Base-by-base conservation (phyloP, 2,888 invertebrate genomes). In the Diarsia brunnea region DNA sequence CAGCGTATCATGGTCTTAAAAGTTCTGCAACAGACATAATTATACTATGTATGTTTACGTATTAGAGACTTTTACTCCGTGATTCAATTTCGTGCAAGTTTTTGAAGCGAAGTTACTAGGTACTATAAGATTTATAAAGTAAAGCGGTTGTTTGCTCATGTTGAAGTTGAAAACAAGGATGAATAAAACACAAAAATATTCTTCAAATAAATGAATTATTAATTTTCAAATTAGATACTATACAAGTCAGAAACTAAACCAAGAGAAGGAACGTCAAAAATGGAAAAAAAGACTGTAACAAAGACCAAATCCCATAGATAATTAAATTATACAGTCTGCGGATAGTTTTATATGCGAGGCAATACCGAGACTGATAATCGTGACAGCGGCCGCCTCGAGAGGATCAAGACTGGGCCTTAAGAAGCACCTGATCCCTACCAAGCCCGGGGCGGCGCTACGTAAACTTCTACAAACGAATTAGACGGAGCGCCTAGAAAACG, bases 391-490 rank as follows among this genome's bases (percentile, higher is more conserved):
- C 82, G 88, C 88, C 89, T 90, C 73, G 73, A 74, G 72, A 85
- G 91, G 92, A 91, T 93, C 91, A 91, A 84, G 79, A 67, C 84
- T 76, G 85, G 84, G 87, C 87, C 79, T 88, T 89, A 88, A 90
- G 89, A 85, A 89, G 87, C 91, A 92, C 92, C 92, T 93, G 93
- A 93, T 92, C 92, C 91, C 84, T 82, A 74, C 80, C 82, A 88
- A 90, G 89, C 90, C 85, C 84, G 86, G 79, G 84, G 88, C 85
- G 87, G 69, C 73, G 87, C 88, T 89, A 79, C 88, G 89, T 89
- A 91, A 93, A 93, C 90, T 92, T 91, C 88, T 89, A 85, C 91
- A 91, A 93, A 92, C 91, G 92, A 93, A 93, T 93, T 93, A 93
- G 91, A 91, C 78, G 88, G 86, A 89, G 90, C 91, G 86, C 87